A percentile compares a stretch with the other conserved stretches of the same genome.
Evolutionary conservation across 2,888 invertebrate species (phyloP).

Genomic region (Boloria selene): DNA sequence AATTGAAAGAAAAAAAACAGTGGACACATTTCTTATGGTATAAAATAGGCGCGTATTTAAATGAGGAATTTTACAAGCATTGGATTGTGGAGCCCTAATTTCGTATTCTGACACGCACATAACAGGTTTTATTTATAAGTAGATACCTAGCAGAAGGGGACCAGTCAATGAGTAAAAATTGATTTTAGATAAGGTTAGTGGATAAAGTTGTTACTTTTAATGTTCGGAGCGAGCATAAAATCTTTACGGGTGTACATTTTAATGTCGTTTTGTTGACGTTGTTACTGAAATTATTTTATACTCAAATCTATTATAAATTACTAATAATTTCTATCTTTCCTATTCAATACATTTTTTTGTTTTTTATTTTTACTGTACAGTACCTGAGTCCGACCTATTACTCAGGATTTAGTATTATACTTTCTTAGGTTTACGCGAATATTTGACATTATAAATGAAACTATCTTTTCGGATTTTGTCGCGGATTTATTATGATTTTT

Average conservation of each 20-base stretch:
- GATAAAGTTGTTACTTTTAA: constrained; percentile 35
- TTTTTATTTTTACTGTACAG: too few species aligned
- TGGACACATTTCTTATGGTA: constrained; percentile 21
- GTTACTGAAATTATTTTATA: constrained; percentile 1
- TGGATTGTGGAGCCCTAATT: constrained; percentile 26
- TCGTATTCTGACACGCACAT: constrained; percentile 21
- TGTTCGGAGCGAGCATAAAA: constrained; percentile 25
- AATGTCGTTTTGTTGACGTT: constrained; percentile 10
- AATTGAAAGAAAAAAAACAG: constrained; percentile 10
- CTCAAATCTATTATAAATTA: constrained; percentile 1
- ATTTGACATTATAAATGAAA: too few species aligned
- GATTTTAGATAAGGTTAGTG: constrained; percentile 39
- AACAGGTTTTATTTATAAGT: constrained; percentile 34
- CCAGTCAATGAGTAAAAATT: constrained; percentile 36
- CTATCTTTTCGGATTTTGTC: too few species aligned
- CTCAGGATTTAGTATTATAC: too few species aligned
- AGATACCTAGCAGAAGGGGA: constrained; percentile 26
- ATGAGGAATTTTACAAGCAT: constrained; percentile 17
- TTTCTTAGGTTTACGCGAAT: too few species aligned
- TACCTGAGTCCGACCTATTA: too few species aligned
- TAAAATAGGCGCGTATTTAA: constrained; percentile 15
- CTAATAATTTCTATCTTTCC: too few species aligned
- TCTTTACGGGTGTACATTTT: constrained; percentile 22
- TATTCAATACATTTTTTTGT: too few species aligned
- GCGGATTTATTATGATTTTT: too few species aligned